Percentiles rank a stretch among this genome's conserved stretches.
phyloP scores from a whole-genome alignment of 2,113 vertebrate genomes.

The Sebastes schlegelii region DNA sequence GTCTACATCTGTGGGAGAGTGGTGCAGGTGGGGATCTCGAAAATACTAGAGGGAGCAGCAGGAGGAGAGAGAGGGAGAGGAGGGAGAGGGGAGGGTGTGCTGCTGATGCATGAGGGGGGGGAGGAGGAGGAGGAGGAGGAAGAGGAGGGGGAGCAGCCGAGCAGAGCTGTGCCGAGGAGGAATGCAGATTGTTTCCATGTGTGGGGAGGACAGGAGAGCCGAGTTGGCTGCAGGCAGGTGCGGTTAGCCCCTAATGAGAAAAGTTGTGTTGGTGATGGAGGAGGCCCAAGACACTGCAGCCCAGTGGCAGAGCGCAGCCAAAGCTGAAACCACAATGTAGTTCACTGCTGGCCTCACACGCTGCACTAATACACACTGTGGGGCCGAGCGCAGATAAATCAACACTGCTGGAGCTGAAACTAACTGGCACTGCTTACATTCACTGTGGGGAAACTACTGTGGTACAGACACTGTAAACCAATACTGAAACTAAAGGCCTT shows the following conservation, averaged over 20 bases:
- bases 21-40: conserved; percentile 78
- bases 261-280: conserved; percentile 82
- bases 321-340: conserved; percentile 80
- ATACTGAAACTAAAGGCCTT: conserved; percentile 74
- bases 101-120: conserved; percentile 51
- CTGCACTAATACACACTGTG: conserved; percentile 76
- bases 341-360: conserved; percentile 76
- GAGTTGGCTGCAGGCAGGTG: conserved; percentile 82
- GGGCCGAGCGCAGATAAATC: conserved; percentile 76
- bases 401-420: conserved; percentile 73
- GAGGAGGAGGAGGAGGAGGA: conserved; percentile 1
- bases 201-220: conserved; percentile 74
- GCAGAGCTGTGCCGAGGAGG: conserved; percentile 66
- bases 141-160: conserved; percentile 11
- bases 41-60: conserved; percentile 72
- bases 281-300: conserved; percentile 79
- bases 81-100: conserved; percentile 50
- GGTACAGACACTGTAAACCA: conserved; percentile 76
- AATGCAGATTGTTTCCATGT: conserved; percentile 85
- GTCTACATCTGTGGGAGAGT: conserved; percentile 77
- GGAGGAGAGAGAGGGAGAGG: conserved; percentile 53
- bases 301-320: conserved; percentile 76
- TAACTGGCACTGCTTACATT: conserved; percentile 67
- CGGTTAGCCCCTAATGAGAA: conserved; percentile 84
- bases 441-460: conserved; percentile 65